These are phyloP conservation scores for Lepus oiostolus DNA, from an alignment of 2,797 vertebrate species.

Conservation along the genomic window DNA sequence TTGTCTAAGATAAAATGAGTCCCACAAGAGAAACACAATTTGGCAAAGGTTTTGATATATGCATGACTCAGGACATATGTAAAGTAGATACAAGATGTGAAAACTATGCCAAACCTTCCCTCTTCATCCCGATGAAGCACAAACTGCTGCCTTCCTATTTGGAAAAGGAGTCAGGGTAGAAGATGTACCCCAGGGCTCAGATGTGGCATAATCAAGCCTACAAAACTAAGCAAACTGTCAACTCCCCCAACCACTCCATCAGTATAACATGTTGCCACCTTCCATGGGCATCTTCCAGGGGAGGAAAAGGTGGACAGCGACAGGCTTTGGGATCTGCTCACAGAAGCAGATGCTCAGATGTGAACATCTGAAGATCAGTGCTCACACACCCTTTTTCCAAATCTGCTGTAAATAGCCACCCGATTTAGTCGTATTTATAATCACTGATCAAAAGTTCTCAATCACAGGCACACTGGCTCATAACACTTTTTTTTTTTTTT, in stretches of 20 bases:
- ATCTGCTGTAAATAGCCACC: slow-evolving; percentile 20
- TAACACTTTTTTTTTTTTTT: background rate
- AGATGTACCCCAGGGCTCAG: background rate
- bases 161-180: background rate
- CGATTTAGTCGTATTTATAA: slow-evolving; percentile 42
- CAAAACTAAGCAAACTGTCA: background rate
- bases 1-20: background rate
- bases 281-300: background rate
- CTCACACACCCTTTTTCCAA: slow-evolving; percentile 47
- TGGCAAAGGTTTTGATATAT: background rate
- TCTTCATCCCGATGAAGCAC: background rate
- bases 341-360: slow-evolving; percentile 49
- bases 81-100: background rate
- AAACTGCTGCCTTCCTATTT: background rate
- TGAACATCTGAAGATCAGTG: background rate
- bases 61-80: background rate
- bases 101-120: background rate
- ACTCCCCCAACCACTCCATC: background rate
- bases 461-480: background rate
- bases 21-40: background rate
- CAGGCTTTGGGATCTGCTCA: background rate
- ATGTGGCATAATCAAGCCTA: background rate
- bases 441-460: slow-evolving; percentile 44
- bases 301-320: background rate
- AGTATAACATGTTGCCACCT: background rate